Evolutionary conservation across 1,140 invertebrate genomes (phyloP), one percentile per base, ranked within the genome.

Genomic region (Ceratoteleas bidentatus): DNA sequence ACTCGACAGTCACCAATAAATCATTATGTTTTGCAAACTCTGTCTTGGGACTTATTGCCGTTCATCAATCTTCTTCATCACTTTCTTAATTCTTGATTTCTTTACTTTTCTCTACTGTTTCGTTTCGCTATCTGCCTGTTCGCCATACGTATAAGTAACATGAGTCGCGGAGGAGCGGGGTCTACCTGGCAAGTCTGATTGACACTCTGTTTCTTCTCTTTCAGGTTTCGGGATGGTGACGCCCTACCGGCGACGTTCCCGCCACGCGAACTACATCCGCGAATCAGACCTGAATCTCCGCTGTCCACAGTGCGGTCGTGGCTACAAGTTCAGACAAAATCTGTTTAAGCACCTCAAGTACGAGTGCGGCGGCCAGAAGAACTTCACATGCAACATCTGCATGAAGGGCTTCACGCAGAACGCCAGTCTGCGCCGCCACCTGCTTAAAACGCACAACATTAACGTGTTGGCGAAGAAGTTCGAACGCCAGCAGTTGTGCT

Each of bases 321-420:
- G 88, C 3, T 88, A 90, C 84, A 93, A 93, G 60, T 88, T 92
- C 33, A 76, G 85, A 57, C 77, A 84, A 43, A 87, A 90, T 75
- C 77, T 93, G 1, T 86, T 87, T 53, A 91, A 92, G 49, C 93
- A 94, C 57, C 80, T 92, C 56, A 91, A 91, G 34, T 92, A 89
- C 60, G 92, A 93, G 64, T 93, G 93, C 73, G 92, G 92, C 7
- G 90, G 90, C 24, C 88, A 89, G 49, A 90, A 89, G 16, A 90
- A 92, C 45, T 93, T 92, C 81, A 81, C 77, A 3, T 93, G 92
- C 78, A 85, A 89, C n/a, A 66, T 92, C 15, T 93, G 93, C 77
- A 76, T 79, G 14, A 85, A 86, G n/a, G 88, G 88, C 16, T 91
- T 90, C 73, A 90, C 89, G 6, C 90, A 92, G 49, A 92, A 91